Conservation (phyloP, 1,140 invertebrate genomes). For the Anastrepha ludens region DNA sequence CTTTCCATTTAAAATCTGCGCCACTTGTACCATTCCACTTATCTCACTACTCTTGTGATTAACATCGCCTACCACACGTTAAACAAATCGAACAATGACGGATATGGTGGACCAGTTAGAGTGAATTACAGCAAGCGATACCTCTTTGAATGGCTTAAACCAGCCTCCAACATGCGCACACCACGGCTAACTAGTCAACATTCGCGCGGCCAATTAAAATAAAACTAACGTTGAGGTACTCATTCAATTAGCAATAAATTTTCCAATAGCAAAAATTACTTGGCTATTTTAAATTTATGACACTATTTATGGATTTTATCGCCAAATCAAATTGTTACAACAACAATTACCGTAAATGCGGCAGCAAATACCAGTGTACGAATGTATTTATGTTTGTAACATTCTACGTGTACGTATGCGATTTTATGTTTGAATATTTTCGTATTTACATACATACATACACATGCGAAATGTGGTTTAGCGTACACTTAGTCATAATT, state of each 20-base stretch:
- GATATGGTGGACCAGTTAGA: conserved; percentile 33
- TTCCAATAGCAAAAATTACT: conserved; percentile 12
- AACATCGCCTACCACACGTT: not conserved
- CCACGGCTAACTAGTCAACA: not conserved
- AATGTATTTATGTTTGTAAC: not conserved
- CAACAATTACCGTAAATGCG: conserved; percentile 2
- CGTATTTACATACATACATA: too few relatives aligned
- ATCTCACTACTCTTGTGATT: not conserved
- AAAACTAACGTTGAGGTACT: conserved; percentile 9
- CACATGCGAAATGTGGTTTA: not conserved
- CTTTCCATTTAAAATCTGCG: not conserved
- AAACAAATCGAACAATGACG: conserved; percentile 38
- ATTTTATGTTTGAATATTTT: too few relatives aligned
- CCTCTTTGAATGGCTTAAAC: not conserved
- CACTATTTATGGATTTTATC: conserved; percentile 50
- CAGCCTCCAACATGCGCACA: too few relatives aligned
- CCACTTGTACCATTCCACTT: not conserved
- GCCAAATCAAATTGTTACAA: conserved; percentile 30
- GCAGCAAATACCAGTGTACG: not conserved
- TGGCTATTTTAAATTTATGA: conserved; percentile 38
- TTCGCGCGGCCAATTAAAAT: conserved; percentile 24
- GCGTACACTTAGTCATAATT: not conserved
- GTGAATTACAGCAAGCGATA: not conserved
- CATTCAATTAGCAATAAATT: conserved; percentile 52
- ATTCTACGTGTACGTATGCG: too few relatives aligned